Base-by-base conservation (phyloP, 1,140 invertebrate species). In the Formica exsecta region DNA sequence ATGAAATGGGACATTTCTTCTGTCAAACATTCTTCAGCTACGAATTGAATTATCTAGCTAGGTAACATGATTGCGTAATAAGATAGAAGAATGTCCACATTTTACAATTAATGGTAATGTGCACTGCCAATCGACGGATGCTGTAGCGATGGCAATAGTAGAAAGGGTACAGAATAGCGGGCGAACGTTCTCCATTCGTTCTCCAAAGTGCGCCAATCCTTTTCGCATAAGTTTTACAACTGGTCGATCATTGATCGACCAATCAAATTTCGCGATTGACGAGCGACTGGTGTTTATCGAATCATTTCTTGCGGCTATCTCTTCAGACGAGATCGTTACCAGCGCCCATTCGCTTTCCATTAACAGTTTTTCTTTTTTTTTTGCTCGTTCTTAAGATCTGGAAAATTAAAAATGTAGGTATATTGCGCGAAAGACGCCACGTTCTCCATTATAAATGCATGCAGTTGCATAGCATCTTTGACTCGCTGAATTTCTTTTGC, bases 191-290 rank as follows among this genome's bases (percentile, higher is more conserved):
- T 41, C 41, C 68, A 44, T 36, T n/a, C 62, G 11, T 51, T 51
- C 16, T 51, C 38, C 11, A 48, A 76, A 59, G 29, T 79, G 9
- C 11, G 11, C 19, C 19, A 11, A 29, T 71, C 81, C 61, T 73
- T 87, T 87, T 90, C 59, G 80, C 16, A 51, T 22, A 85, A 86
- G 64, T 86, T 87, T 87, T 86, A 80, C 64, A 51, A 54, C 59
- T 41, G 36, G 36, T 44, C 36, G 38, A 32, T 11, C 36, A 65
- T 80, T 32, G 38, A 79, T 86, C 86, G 88, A 79, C 90, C 89
- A 91, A 91, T 92, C 90, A 91, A 91, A 91, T 90, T 90, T 91
- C 90, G 79, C 65, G 86, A 80, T 77, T 48, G 61, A 48, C 36
- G 54, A 61, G 22, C n/a, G 32, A 1, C 1, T 25, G 25, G 66